A percentile compares a stretch with the other conserved stretches of the same genome.
phyloP scores from a whole-genome alignment of 2,888 invertebrate species.

The Nomada goodeniana region DNA sequence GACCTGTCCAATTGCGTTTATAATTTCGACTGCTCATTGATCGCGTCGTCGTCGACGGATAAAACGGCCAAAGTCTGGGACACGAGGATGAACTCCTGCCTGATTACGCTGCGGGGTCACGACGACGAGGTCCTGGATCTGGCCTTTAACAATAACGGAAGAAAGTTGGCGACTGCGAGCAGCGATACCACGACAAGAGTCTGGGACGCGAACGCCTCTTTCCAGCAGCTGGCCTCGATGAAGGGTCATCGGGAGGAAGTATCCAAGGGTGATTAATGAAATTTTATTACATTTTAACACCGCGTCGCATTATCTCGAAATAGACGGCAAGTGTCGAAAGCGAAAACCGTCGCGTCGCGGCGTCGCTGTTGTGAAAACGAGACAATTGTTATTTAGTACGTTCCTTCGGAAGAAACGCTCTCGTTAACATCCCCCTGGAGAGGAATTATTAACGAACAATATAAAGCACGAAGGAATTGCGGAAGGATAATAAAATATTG shows the following conservation, averaged over 20 bases:
- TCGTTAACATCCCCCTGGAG: no score
- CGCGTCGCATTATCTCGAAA: background rate
- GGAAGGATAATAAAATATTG: background rate
- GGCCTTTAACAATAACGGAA: slow-evolving; percentile 90
- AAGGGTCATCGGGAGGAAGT: slow-evolving; percentile 89
- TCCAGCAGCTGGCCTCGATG: slow-evolving; percentile 87
- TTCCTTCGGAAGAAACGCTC: no score
- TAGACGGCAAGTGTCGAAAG: no score
- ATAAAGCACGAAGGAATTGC: background rate
- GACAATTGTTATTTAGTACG: no score
- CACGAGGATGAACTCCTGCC: slow-evolving; percentile 85
- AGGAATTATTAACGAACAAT: no score
- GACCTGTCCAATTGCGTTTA: slow-evolving; percentile 90
- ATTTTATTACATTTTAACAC: background rate
- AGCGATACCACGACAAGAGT: slow-evolving; percentile 91
- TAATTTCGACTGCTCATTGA: slow-evolving; percentile 88
- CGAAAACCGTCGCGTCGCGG: no score
- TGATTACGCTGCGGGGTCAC: slow-evolving; percentile 87
- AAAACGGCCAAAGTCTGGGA: slow-evolving; percentile 91
- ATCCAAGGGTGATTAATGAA: slow-evolving; percentile 85
- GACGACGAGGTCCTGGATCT: slow-evolving; percentile 91
- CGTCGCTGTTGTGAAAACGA: no score
- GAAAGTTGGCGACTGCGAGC: slow-evolving; percentile 89
- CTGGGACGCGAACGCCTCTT: slow-evolving; percentile 87
- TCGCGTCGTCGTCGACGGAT: slow-evolving; percentile 90